A percentile compares a stretch with the other conserved stretches of the same genome.
These are phyloP conservation scores for Scaptodrosophila lebanonensis DNA, from an alignment of 1,140 invertebrate species.

Conservation along the genomic window DNA sequence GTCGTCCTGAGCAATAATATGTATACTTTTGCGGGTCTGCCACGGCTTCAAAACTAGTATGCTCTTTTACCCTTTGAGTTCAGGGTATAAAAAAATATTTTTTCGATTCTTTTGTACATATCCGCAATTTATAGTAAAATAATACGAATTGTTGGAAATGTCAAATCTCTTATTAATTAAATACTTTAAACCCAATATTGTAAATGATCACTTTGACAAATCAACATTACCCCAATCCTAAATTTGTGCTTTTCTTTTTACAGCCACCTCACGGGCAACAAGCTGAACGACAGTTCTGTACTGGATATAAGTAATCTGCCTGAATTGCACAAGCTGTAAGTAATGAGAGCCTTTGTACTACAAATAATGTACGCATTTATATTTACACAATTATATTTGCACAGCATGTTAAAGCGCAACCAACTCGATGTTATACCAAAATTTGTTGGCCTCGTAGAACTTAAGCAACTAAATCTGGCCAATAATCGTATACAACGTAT, in stretches of 20 bases:
- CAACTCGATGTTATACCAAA: slow-evolving; percentile 68
- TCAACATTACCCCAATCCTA: slow-evolving; percentile 24
- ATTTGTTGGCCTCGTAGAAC: slow-evolving; percentile 38
- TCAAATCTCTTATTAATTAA: too few relatives aligned
- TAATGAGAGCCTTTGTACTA: too few relatives aligned
- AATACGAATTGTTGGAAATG: too few relatives aligned
- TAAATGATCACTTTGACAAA: too few relatives aligned
- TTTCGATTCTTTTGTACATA: too few relatives aligned
- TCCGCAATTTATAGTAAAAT: too few relatives aligned
- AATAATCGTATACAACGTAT: slow-evolving; percentile 83
- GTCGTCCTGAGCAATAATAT: too few relatives aligned
- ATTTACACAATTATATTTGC: neutral
- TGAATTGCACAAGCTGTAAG: slow-evolving; percentile 73
- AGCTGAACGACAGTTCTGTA: slow-evolving; percentile 79
- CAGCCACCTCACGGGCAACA: slow-evolving; percentile 78
- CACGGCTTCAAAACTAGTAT: too few relatives aligned
- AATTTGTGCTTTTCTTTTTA: slow-evolving; percentile 45
- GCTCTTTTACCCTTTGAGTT: too few relatives aligned
- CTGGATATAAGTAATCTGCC: slow-evolving; percentile 78
- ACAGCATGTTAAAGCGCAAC: slow-evolving; percentile 65
- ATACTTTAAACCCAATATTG: neutral
- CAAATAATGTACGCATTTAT: neutral
- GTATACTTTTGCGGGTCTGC: too few relatives aligned
- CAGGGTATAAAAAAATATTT: too few relatives aligned
- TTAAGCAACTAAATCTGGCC: slow-evolving; percentile 79